Conservation (phyloP, 1,140 invertebrate genomes). For the Bombus sylvicola region DNA sequence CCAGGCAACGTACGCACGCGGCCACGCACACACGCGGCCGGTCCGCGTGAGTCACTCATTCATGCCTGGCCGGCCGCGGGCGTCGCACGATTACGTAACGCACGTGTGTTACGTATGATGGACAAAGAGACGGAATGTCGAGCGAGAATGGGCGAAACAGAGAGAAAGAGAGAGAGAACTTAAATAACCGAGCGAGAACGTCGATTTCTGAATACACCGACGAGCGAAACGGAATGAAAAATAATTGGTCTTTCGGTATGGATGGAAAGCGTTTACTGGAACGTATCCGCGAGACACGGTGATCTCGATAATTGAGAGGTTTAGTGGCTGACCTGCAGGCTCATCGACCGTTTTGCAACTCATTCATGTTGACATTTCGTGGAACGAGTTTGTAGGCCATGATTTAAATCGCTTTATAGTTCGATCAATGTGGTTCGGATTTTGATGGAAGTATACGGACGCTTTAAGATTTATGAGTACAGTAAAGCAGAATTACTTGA, state of each 20-base stretch:
- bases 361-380: neutral
- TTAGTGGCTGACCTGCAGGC: neutral
- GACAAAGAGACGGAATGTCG: conserved; percentile 22
- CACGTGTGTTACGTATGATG: conserved; percentile 42
- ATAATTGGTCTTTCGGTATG: conserved; percentile 6
- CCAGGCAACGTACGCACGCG: conserved; percentile 38
- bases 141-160: conserved; percentile 28
- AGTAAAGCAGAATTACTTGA: too few relatives aligned
- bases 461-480: neutral
- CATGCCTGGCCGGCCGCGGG: conserved; percentile 64
- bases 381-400: neutral
- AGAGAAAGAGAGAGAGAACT: conserved; percentile 51
- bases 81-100: conserved; percentile 68
- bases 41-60: conserved; percentile 70
- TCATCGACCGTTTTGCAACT: neutral
- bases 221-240: neutral
- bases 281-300: neutral
- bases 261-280: conserved; percentile 5
- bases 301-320: conserved; percentile 20
- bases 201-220: conserved; percentile 25
- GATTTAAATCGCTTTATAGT: neutral
- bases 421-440: neutral
- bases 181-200: conserved; percentile 62
- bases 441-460: neutral
- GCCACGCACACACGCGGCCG: conserved; percentile 35